Evolutionary conservation across 35 echinoderm and acorn worm genomes (phyloP).

Genomic region (Diadema setosum): DNA sequence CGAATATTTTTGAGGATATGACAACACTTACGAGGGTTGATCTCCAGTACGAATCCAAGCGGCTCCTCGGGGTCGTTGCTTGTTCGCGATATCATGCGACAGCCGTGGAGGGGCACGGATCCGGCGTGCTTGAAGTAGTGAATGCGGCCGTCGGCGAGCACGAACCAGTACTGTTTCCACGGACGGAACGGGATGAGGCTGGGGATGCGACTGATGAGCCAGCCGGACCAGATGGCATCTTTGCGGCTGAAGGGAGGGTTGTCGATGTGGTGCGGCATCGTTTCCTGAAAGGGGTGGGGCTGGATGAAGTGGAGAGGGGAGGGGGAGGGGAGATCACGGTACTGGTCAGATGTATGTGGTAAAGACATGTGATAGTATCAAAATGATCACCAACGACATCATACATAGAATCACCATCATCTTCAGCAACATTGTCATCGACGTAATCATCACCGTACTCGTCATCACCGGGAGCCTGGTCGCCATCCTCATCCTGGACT

Average conservation of each 20-base stretch:
- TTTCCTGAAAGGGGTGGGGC: background rate
- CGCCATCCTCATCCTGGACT: too few species aligned
- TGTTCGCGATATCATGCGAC: constrained; percentile 59
- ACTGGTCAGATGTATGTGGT: background rate
- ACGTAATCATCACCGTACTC: too few species aligned
- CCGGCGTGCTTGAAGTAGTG: constrained; percentile 84
- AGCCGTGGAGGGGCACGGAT: constrained; percentile 67
- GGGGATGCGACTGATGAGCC: constrained; percentile 46
- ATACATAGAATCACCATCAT: too few species aligned
- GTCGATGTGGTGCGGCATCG: constrained; percentile 31
- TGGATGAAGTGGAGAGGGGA: background rate
- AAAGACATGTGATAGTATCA: too few species aligned
- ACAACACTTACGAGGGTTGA: constrained; percentile 54
- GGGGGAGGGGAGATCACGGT: background rate
- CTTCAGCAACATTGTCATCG: too few species aligned
- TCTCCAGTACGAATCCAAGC: constrained; percentile 69
- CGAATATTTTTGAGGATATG: background rate
- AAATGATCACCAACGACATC: too few species aligned
- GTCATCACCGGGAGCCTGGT: too few species aligned
- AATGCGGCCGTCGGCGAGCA: constrained; percentile 69
- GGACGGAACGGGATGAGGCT: constrained; percentile 43
- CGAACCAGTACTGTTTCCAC: constrained; percentile 86
- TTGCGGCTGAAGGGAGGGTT: constrained; percentile 27
- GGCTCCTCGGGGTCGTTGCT: constrained; percentile 79
- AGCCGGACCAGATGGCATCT: constrained; percentile 57